phyloP scores from a whole-genome alignment of 2,113 vertebrate genomes.

The Bufo bufo region DNA sequence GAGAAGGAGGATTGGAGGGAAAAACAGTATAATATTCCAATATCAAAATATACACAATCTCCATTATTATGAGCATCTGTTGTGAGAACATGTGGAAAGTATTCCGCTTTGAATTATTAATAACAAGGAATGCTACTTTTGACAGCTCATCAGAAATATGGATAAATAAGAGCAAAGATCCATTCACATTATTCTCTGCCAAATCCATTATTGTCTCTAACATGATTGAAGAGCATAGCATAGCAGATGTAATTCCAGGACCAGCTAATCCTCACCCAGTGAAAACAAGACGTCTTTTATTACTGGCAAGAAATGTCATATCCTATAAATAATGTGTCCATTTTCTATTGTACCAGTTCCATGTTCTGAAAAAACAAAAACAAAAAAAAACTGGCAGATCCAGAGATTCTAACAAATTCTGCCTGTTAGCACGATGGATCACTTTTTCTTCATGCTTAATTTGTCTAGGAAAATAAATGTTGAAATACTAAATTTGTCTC shows the following conservation, averaged over 20 bases:
- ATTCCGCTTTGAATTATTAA: neutral
- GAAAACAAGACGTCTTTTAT: constrained; percentile 30
- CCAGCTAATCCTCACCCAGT: constrained; percentile 16
- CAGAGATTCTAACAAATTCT: neutral
- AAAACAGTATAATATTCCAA: neutral
- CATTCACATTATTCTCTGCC: constrained; percentile 17
- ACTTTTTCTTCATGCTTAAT: neutral
- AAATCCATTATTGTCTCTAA: constrained; percentile 37
- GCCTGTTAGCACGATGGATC: neutral
- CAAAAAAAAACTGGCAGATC: neutral
- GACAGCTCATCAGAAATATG: neutral
- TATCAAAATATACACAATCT: neutral
- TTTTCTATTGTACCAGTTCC: neutral
- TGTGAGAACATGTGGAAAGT: neutral
- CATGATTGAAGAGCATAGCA: constrained; percentile 9
- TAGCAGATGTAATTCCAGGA: constrained; percentile 8
- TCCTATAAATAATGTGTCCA: constrained; percentile 11
- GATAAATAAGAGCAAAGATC: neutral
- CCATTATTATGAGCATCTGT: neutral
- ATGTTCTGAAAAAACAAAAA: neutral
- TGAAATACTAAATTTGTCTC: neutral
- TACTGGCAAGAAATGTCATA: constrained; percentile 18
- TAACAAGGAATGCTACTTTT: neutral
- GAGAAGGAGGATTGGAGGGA: neutral
- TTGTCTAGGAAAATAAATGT: neutral